Percentiles rank a stretch among this genome's conserved stretches.
Conservation (phyloP, 2,888 invertebrate species). For the Halictus ligatus region DNA sequence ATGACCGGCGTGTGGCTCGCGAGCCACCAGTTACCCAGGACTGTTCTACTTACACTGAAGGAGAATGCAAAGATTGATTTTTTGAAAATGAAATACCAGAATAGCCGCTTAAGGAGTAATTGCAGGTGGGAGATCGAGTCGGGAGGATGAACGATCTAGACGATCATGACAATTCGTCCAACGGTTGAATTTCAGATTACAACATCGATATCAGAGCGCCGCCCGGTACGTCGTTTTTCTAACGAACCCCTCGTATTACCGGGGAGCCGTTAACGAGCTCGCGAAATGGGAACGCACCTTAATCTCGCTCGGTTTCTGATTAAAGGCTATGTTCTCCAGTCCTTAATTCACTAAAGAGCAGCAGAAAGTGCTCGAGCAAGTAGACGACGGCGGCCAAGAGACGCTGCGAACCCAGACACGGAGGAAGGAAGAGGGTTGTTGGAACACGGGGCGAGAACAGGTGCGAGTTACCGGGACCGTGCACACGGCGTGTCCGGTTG, state of each 20-base stretch:
- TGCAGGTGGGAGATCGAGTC: neutral
- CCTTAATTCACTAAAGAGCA: conserved; percentile 62
- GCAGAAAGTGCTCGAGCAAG: conserved; percentile 55
- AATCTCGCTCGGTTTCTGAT: conserved; percentile 64
- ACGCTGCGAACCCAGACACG: conserved; percentile 39
- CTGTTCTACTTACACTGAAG: too few relatives aligned
- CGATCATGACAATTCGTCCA: conserved; percentile 35
- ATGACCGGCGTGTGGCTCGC: too few relatives aligned
- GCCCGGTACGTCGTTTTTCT: conserved; percentile 49
- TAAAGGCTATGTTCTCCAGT: conserved; percentile 60
- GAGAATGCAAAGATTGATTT: too few relatives aligned
- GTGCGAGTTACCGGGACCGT: conserved; percentile 44
- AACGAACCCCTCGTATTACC: conserved; percentile 56
- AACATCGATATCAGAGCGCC: conserved; percentile 45
- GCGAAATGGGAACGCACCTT: conserved; percentile 63
- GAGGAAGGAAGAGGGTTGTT: neutral
- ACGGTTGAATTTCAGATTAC: conserved; percentile 55
- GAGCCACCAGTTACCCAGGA: too few relatives aligned
- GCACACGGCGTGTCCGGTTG: conserved; percentile 23
- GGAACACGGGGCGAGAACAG: conserved; percentile 33
- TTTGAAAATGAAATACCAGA: too few relatives aligned
- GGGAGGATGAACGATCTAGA: neutral
- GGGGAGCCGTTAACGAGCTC: conserved; percentile 58
- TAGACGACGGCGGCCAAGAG: conserved; percentile 47
- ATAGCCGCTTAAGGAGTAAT: neutral